phyloP scores from a whole-genome alignment of 2,888 invertebrate species.

The Iselma pallidipennis region DNA sequence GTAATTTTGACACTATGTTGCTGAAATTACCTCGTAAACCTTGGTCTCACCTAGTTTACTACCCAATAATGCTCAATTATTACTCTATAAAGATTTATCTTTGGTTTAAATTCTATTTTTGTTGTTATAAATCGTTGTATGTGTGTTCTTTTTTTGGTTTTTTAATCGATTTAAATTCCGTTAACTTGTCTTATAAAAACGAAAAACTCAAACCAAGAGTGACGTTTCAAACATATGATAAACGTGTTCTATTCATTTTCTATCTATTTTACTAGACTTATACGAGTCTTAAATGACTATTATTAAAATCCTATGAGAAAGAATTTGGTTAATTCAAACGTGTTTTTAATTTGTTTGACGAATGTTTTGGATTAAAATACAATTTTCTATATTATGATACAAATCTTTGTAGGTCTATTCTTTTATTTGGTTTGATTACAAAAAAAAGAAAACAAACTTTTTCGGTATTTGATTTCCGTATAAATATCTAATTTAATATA shows the following conservation, averaged over 20 bases:
- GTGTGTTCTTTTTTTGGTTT: not conserved
- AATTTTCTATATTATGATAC: not conserved
- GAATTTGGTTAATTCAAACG: constrained; percentile 3
- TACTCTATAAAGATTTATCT: too few relatives aligned
- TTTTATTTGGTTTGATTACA: too few relatives aligned
- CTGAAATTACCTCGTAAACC: too few relatives aligned
- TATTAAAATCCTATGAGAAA: constrained; percentile 3
- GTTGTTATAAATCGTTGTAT: too few relatives aligned
- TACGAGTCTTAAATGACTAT: not conserved
- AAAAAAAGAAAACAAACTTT: too few relatives aligned
- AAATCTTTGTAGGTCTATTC: not conserved
- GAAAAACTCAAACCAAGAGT: not conserved
- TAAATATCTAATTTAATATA: too few relatives aligned
- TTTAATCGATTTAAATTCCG: not conserved
- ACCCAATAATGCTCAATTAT: too few relatives aligned
- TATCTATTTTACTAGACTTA: not conserved
- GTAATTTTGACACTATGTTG: not conserved
- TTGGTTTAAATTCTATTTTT: too few relatives aligned
- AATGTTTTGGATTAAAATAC: not conserved
- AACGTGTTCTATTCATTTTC: not conserved
- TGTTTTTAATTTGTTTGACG: constrained; percentile 5
- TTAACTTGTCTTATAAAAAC: not conserved
- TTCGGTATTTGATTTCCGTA: too few relatives aligned
- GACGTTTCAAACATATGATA: not conserved
- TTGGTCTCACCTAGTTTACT: too few relatives aligned